phyloP scores from a whole-genome alignment of 2,113 vertebrate genomes.

The Rhinoderma darwinii region DNA sequence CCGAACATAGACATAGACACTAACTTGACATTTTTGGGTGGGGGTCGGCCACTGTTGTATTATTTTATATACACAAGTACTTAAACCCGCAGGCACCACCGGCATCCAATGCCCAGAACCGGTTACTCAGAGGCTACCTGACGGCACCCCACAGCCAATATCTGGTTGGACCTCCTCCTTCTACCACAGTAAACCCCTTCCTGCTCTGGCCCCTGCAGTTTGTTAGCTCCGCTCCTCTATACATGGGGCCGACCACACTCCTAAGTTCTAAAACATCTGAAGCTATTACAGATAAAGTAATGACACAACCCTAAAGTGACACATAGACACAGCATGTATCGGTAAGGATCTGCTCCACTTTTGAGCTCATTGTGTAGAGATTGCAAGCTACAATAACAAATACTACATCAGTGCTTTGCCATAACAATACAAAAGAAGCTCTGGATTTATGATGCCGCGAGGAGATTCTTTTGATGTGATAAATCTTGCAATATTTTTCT shows the following conservation, averaged over 20 bases:
- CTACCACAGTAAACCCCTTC: no score
- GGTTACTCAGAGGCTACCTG: no score
- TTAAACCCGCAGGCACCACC: no score
- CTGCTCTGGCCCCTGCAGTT: not conserved
- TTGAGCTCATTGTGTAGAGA: not conserved
- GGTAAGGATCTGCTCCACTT: not conserved
- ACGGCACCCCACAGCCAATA: no score
- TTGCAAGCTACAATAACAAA: slow-evolving; percentile 13
- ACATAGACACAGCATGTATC: not conserved
- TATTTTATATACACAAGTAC: no score
- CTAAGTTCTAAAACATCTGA: not conserved
- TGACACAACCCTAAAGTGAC: not conserved
- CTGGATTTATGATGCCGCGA: not conserved
- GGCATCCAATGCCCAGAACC: no score
- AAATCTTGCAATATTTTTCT: slow-evolving; percentile 16
- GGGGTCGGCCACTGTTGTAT: no score
- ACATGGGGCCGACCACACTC: not conserved
- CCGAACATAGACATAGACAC: no score
- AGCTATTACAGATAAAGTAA: not conserved
- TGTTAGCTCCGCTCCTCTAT: not conserved
- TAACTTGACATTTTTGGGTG: no score
- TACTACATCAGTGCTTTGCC: not conserved
- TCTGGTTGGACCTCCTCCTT: no score
- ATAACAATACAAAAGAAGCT: slow-evolving; percentile 6
- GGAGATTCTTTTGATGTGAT: slow-evolving; percentile 32